phyloP scores from a whole-genome alignment of 2,113 vertebrate genomes.

The Bettongia penicillata region DNA sequence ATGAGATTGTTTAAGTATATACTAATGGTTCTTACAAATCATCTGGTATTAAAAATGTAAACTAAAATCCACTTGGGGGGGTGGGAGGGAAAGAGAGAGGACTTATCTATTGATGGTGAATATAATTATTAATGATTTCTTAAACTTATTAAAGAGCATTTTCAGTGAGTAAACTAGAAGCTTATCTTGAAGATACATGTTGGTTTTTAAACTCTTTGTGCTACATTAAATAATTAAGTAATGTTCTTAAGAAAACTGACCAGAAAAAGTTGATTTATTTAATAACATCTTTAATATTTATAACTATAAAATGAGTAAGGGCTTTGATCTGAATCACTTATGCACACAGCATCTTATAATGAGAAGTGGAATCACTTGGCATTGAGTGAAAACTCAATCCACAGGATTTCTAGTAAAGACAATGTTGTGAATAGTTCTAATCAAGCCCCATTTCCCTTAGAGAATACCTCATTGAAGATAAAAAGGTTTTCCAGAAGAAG shows the following conservation, averaged over 20 bases:
- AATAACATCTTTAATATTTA: slow-evolving; percentile 26
- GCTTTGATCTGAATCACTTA: slow-evolving; percentile 46
- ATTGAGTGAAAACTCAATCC: slow-evolving; percentile 36
- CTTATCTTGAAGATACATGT: background rate
- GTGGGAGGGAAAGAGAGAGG: background rate
- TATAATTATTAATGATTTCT: slow-evolving; percentile 40
- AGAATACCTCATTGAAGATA: background rate
- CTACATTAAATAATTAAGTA: slow-evolving; percentile 43
- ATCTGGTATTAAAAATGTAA: background rate
- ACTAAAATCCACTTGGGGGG: background rate
- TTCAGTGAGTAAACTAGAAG: slow-evolving; percentile 36
- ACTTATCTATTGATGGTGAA: background rate
- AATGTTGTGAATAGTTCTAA: background rate
- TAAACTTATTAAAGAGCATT: slow-evolving; percentile 28
- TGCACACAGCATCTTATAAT: slow-evolving; percentile 32
- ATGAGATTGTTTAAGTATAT: slow-evolving; percentile 70
- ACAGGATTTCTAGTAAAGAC: background rate
- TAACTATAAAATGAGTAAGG: slow-evolving; percentile 5
- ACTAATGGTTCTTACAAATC: slow-evolving; percentile 69
- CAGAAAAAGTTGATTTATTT: slow-evolving; percentile 27
- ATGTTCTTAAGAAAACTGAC: slow-evolving; percentile 9
- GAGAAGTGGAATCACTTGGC: background rate
- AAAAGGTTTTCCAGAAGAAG: background rate
- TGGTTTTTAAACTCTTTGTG: slow-evolving; percentile 2
- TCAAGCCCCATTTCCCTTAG: background rate